Conservation (phyloP, 2,888 invertebrate genomes). For the Scrobipalpa atriplicella region DNA sequence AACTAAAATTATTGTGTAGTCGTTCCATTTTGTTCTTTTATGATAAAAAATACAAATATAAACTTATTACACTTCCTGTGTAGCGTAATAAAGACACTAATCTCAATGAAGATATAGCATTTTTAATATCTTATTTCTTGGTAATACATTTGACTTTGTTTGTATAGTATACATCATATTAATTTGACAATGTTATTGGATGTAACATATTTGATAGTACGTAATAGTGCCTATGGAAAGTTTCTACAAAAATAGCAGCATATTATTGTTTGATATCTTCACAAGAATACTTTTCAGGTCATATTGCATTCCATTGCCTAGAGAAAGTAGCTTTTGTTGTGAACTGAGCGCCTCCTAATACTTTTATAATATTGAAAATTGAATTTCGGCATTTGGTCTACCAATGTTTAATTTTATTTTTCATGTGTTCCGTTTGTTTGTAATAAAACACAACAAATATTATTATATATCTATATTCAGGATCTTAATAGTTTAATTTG, state of each 20-base stretch:
- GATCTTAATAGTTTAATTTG: constrained; percentile 78
- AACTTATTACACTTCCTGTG: too few relatives aligned
- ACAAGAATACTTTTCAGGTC: neutral
- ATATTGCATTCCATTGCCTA: neutral
- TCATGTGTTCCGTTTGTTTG: constrained; percentile 21
- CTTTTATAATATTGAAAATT: neutral
- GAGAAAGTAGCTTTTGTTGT: neutral
- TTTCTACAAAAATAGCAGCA: neutral
- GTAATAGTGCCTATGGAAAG: neutral
- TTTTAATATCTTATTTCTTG: too few relatives aligned
- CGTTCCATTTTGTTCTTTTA: too few relatives aligned
- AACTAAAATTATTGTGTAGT: too few relatives aligned
- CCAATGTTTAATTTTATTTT: neutral
- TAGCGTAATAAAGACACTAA: too few relatives aligned
- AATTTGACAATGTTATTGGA: too few relatives aligned
- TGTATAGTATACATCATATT: too few relatives aligned
- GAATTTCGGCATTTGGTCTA: neutral
- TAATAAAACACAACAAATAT: constrained; percentile 54
- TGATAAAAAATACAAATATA: too few relatives aligned
- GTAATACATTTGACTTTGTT: too few relatives aligned
- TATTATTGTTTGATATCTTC: neutral
- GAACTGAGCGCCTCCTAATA: neutral
- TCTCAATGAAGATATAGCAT: too few relatives aligned
- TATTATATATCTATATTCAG: constrained; percentile 69
- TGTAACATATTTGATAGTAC: too few relatives aligned